These are phyloP conservation scores for Zapus hudsonius DNA, from an alignment of 2,113 vertebrate species.

Conservation along the genomic window DNA sequence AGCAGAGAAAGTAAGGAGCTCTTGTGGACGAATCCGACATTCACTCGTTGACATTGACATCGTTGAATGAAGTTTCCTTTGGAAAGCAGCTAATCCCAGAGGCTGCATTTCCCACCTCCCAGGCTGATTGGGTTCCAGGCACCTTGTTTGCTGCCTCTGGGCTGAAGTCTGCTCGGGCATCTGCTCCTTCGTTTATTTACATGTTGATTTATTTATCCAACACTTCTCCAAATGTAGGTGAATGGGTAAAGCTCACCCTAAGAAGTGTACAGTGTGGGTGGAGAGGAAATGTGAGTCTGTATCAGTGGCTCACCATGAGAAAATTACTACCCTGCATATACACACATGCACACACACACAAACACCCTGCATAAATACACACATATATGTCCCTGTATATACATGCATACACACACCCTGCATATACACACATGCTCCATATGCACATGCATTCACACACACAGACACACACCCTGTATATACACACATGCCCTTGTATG, in stretches of 20 bases:
- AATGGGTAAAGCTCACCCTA: neutral
- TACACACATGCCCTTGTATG: no score
- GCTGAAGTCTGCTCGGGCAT: neutral
- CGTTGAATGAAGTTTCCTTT: neutral
- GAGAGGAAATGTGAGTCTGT: rapidly evolving
- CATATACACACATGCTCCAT: no score
- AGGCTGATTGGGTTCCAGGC: neutral
- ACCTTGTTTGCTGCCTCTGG: neutral
- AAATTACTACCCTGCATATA: neutral
- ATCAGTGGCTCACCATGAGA: neutral
- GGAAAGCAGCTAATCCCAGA: neutral
- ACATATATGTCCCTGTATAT: rapidly evolving
- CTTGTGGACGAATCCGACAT: neutral
- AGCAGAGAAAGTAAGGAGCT: neutral
- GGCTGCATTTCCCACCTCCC: neutral
- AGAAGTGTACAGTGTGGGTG: rapidly evolving
- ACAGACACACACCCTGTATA: neutral
- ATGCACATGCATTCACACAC: rapidly evolving
- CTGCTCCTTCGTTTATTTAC: neutral
- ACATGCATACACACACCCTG: rapidly evolving
- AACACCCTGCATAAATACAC: no score
- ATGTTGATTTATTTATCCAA: constrained; percentile 21
- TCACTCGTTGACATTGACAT: neutral
- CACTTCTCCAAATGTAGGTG: neutral
- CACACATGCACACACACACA: no score